Evolutionary conservation across 2,113 vertebrate species (phyloP).

Genomic region (Paracanthobrama guichenoti): DNA sequence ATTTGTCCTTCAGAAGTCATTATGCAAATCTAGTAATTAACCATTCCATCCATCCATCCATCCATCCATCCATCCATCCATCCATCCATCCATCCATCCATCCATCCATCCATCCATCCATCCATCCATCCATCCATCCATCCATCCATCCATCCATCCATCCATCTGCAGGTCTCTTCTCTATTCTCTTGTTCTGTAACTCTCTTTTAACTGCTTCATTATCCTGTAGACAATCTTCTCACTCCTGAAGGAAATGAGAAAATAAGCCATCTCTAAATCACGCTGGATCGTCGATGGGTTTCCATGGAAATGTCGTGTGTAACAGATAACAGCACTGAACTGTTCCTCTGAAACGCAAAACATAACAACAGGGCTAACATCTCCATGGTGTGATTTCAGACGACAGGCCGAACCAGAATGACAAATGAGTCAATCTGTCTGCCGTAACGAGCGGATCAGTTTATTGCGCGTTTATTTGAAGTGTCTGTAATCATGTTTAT

Average conservation of each 20-base stretch:
- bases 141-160: background rate
- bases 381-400: slow-evolving; percentile 11
- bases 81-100: background rate
- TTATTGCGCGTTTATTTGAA: slow-evolving; percentile 27
- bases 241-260: slow-evolving; percentile 25
- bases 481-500: slow-evolving; percentile 21
- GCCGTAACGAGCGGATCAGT: background rate
- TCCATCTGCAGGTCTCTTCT: too few relatives aligned
- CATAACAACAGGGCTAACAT: background rate
- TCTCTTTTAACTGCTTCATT: slow-evolving; percentile 21
- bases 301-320: slow-evolving; percentile 36
- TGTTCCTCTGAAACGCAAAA: background rate
- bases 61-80: background rate
- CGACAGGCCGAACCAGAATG: slow-evolving; percentile 27
- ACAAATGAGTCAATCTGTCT: slow-evolving; percentile 40
- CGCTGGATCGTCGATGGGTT: slow-evolving; percentile 7
- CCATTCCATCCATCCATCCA: background rate
- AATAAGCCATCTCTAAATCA: slow-evolving; percentile 13
- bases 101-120: background rate
- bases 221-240: slow-evolving; percentile 9
- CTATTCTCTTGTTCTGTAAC: slow-evolving; percentile 11
- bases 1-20: slow-evolving; percentile 18
- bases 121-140: background rate
- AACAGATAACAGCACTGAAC: background rate
- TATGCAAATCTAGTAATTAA: background rate